Evolutionary conservation across 2,113 vertebrate genomes (phyloP).

Genomic region (Oreochromis tanganicae): DNA sequence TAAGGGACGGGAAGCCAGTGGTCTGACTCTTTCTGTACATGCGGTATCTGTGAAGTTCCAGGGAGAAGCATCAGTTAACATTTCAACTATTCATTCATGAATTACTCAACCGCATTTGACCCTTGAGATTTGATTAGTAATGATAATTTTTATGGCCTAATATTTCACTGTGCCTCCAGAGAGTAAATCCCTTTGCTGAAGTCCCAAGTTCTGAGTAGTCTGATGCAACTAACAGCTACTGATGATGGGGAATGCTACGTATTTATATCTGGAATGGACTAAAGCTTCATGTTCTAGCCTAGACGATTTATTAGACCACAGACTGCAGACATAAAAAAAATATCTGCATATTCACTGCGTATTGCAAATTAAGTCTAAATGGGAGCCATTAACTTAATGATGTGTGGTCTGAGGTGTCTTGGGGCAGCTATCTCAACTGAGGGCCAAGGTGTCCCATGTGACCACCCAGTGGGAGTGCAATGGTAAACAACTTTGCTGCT

Average conservation of each 20-base stretch:
- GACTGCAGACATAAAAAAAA: neutral
- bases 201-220: neutral
- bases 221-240: neutral
- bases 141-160: neutral
- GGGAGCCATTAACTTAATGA: neutral
- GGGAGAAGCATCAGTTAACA: neutral
- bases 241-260: neutral
- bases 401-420: neutral
- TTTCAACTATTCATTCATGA: neutral
- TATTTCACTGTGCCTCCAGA: neutral
- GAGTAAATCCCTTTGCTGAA: constrained; percentile 8
- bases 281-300: neutral
- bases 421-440: constrained; percentile 2
- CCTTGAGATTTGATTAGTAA: neutral
- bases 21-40: constrained; percentile 99
- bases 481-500: constrained; percentile 39
- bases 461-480: constrained; percentile 11
- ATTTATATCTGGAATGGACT: neutral
- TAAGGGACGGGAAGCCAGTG: constrained; percentile 98
- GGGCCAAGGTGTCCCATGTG: constrained; percentile 37
- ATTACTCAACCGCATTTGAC: neutral
- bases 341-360: neutral
- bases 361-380: neutral
- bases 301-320: neutral
- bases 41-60: constrained; percentile 80